Base-by-base conservation (phyloP, 2,113 vertebrate genomes). In the Ochotona curzoniae region DNA sequence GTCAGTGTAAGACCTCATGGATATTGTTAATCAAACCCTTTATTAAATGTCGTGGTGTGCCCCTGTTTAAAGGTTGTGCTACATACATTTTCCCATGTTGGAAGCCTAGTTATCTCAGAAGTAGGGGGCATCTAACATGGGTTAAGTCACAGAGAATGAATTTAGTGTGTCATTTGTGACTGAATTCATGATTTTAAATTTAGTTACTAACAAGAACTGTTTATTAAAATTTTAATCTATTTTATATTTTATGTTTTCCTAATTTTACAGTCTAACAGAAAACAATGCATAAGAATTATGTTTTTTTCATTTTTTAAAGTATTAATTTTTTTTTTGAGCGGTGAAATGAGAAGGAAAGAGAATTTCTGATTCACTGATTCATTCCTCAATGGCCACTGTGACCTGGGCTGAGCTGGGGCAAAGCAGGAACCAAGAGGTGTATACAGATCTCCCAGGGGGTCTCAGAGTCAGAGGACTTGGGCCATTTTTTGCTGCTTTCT, bases 211-310 rank as follows among this genome's bases (percentile, higher is more conserved):
- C 20, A 67, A 79, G 21, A 78, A 2, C 2, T 26, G 69, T 79
- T 94, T 93, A 2, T 83, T 75, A 83, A 94, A 87, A 66, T 67
- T 76, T 38, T 87, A 70, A 93, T 94, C 30, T 86, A 70, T 54
- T 63, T 83, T 75, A 89, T 32, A 69, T 91, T 86, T 13, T 1
- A 8, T 74, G 44, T n/a, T 73, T 84, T 83, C 28, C 64, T 64
- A 57, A 38, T 38, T 14, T 49, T 64, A 12, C 11, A 44, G 49
- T 17, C n/a, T 83, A 89, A 8, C 6, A 87, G 60, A 8, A 89
- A 89, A 8, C 13, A 69, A 11, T 61, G 0, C 25, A n/a, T 20
- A 2, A 79, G 4, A 51, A 15, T 3, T 85, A 44, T 44, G 38
- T 44, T 44, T 44, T 44, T 44, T 44, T 44, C 38, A 44, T 44